Base-by-base conservation (phyloP, 2,888 invertebrate genomes). In the Harmothoe impar region DNA sequence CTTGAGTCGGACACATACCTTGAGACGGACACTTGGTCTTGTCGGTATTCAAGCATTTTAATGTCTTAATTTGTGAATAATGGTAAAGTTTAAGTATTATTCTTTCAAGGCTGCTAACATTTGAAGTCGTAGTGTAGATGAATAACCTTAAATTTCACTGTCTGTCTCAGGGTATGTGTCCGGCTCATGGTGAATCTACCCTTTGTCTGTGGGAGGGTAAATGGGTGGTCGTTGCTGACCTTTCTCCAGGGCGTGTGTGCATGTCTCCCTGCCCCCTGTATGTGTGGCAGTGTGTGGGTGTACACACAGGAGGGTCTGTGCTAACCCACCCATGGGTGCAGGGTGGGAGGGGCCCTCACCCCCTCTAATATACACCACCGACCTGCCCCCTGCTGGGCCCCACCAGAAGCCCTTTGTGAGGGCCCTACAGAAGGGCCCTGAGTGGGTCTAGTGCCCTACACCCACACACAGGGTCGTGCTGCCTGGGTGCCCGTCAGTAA, bases 371-470 rank as follows among this genome's bases (percentile, higher is more conserved):
- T 51, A 35, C 23, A 23, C 43, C 23, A 51, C 43, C 43, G 43
- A n/a, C 25, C 33, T 33, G 84, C 84, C 84, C 43, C 84, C 84
- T 51, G 84, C 35, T 84, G 84, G 51, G 84, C 84, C 84, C 84
- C 23, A 31, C 15, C 33, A 23, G 43, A 43, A n/a, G 84, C 84
- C 84, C 84, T 51, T 84, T 84, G 33, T 33, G n/a, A 29, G 43
- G 43, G 43, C 35, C 25, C 29, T 7, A 29, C 25, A 29, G 5
- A 29, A 72, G 29, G 72, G 72, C 43, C 84, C 43, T 51, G 15
- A 84, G 84, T 84, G 84, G 84, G 33, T 29, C 78, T 78, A 29
- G 84, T 84, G 43, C 43, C 15, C 78, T 84, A 3, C 3, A 1
- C 31, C 78, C 78, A 25, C 17, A 72, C 7, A 72, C 72, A 12